Conservation (phyloP, 2,888 invertebrate species). For the Oligia fasciuncula region DNA sequence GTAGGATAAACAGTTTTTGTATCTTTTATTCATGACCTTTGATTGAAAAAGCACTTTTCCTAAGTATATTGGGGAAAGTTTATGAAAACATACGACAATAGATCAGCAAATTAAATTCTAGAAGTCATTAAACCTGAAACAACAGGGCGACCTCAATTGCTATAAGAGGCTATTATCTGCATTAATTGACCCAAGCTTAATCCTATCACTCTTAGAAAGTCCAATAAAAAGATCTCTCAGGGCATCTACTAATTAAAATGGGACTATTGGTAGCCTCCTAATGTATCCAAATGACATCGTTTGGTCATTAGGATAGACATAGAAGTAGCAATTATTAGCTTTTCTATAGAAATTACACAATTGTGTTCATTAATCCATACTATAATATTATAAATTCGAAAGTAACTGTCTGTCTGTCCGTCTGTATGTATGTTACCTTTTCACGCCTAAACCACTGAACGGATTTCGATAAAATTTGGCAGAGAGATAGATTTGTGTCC, state of each 20-base stretch:
- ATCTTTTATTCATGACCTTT: not conserved
- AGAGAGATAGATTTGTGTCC: no score
- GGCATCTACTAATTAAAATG: conserved; percentile 41
- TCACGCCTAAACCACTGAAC: no score
- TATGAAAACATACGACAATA: not conserved
- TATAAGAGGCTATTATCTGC: conserved; percentile 28
- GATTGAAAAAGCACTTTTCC: not conserved
- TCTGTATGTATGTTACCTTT: no score
- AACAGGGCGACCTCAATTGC: conserved; percentile 13
- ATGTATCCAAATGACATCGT: conserved; percentile 25
- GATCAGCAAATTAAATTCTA: conserved; percentile 17
- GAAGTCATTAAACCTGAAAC: conserved; percentile 10
- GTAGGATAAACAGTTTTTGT: not conserved
- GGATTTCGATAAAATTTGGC: no score
- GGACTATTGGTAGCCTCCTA: conserved; percentile 17
- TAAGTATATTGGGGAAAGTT: not conserved
- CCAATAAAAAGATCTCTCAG: conserved; percentile 34
- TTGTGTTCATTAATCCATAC: not conserved
- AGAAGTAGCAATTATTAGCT: not conserved
- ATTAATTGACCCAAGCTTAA: conserved; percentile 43
- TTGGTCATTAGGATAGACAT: conserved; percentile 10
- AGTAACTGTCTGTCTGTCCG: no score
- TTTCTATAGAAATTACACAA: not conserved
- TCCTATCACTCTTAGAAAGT: conserved; percentile 29
- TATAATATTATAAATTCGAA: no score